A percentile compares a stretch with the other conserved stretches of the same genome.
Conservation (phyloP, 2,113 vertebrate genomes). For the Glareola pratincola region DNA sequence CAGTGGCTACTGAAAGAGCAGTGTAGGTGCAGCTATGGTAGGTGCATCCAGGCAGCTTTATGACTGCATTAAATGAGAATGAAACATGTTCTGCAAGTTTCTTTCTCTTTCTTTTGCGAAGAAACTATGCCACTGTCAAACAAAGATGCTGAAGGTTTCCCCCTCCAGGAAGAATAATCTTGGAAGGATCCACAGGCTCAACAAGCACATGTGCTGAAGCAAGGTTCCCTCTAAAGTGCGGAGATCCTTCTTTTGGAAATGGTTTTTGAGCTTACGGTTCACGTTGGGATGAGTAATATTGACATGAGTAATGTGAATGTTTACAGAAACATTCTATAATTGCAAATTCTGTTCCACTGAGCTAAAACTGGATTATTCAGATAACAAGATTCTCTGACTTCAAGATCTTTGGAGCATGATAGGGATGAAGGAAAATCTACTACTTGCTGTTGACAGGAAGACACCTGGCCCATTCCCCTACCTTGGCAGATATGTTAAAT, state of each 20-base stretch:
- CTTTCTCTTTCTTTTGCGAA: neutral
- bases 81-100: neutral
- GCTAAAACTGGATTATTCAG: neutral
- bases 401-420: constrained; percentile 13
- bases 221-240: neutral
- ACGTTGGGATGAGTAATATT: neutral
- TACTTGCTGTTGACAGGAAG: neutral
- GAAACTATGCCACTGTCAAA: neutral
- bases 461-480: neutral
- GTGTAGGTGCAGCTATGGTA: neutral
- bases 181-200: neutral
- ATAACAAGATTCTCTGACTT: neutral
- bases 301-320: neutral
- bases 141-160: neutral
- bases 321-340: neutral
- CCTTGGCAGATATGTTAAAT: neutral
- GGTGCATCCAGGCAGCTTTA: neutral
- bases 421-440: neutral
- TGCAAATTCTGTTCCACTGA: neutral
- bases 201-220: neutral
- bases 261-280: neutral
- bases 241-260: neutral
- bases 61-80: neutral
- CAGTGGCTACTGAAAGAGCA: neutral
- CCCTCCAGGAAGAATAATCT: neutral